Evolutionary conservation across 2,113 vertebrate species (phyloP).

Genomic region (Casuarius casuarius): DNA sequence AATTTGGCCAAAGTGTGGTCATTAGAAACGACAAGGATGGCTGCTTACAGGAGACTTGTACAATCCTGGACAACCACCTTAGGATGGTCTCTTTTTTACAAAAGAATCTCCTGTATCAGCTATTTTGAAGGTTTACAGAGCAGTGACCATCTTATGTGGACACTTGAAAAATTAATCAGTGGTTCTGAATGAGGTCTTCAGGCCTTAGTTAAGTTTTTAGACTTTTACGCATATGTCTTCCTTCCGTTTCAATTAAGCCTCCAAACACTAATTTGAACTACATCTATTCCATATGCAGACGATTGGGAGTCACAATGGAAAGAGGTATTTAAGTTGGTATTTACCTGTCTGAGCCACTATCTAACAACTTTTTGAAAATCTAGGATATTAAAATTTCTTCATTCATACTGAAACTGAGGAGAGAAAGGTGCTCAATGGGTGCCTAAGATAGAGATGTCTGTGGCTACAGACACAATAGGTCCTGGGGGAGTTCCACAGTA

Average conservation of each 20-base stretch:
- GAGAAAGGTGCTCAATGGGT: not conserved
- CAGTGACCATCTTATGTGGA: not conserved
- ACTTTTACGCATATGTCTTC: not conserved
- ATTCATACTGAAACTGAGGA: not conserved
- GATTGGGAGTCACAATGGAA: not conserved
- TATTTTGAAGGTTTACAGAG: not conserved
- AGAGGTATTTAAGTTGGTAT: not conserved
- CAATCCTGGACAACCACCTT: not conserved
- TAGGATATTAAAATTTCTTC: not conserved
- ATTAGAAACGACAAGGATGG: not conserved
- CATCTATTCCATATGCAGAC: not conserved
- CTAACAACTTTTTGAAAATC: not conserved
- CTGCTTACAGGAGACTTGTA: not conserved
- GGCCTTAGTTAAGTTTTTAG: not conserved
- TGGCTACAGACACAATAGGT: not conserved
- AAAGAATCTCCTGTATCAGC: not conserved
- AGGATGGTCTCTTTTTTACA: not conserved
- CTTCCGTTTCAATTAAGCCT: not conserved
- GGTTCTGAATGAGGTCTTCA: not conserved
- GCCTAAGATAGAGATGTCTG: not conserved
- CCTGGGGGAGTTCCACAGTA: not conserved
- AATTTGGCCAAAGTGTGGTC: fast-evolving
- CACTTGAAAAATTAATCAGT: not conserved
- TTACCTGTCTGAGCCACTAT: not conserved
- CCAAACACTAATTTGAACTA: not conserved